These are phyloP conservation scores for Puffinus mauretanicus DNA, from an alignment of 2,113 vertebrate genomes.

Conservation along the genomic window DNA sequence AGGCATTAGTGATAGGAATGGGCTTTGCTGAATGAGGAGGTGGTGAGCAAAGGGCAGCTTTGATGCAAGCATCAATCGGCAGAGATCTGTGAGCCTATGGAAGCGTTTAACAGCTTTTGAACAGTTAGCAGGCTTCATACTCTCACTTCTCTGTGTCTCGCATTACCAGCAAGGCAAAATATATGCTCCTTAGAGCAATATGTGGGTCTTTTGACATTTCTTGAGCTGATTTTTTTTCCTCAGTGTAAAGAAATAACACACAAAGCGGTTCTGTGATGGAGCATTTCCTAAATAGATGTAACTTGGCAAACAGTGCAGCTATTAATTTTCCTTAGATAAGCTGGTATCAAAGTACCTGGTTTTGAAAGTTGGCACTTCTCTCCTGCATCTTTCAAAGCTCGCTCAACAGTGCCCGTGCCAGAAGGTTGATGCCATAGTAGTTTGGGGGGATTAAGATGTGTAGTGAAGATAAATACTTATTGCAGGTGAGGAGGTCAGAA, in stretches of 20 bases:
- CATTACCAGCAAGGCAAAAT: conserved; percentile 9
- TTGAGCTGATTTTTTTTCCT: neutral
- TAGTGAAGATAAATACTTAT: neutral
- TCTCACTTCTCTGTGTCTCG: neutral
- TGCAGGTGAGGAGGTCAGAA: neutral
- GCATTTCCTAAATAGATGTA: neutral
- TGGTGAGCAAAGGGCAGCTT: conserved; percentile 34
- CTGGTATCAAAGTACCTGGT: neutral
- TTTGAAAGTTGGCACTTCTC: neutral
- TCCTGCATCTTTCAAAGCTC: neutral
- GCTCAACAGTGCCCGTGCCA: neutral
- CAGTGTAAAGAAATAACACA: neutral
- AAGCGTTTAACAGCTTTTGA: neutral
- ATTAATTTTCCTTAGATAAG: conserved; percentile 10
- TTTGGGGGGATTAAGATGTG: neutral
- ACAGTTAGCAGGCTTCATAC: neutral
- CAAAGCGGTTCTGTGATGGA: neutral
- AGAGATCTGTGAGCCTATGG: neutral
- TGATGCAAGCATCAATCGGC: neutral
- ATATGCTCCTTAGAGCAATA: neutral
- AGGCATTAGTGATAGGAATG: neutral
- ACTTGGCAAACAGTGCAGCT: neutral
- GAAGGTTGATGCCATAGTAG: neutral
- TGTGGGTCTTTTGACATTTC: neutral
- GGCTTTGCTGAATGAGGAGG: conserved; percentile 16